These are phyloP conservation scores for Pegoplata infirma DNA, from an alignment of 2,888 invertebrate genomes.

Conservation along the genomic window DNA sequence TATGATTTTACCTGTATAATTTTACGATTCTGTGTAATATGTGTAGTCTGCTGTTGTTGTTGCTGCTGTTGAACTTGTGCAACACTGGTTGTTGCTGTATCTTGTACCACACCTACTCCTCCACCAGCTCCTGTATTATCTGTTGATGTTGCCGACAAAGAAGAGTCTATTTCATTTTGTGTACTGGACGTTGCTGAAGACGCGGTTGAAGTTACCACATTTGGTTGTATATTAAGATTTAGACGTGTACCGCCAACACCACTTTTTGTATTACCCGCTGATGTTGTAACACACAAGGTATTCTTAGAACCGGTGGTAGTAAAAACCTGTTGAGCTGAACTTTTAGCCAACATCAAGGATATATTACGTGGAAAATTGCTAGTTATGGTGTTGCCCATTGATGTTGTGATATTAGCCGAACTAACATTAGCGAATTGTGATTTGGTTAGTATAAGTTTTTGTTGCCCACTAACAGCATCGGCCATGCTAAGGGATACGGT, in stretches of 20 bases:
- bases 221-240: constrained; percentile 50
- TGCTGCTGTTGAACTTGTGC: constrained; percentile 17
- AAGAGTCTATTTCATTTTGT: constrained; percentile 38
- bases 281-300: constrained; percentile 52
- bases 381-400: constrained; percentile 49
- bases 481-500: constrained; percentile 54
- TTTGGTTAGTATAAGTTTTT: constrained; percentile 57
- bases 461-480: constrained; percentile 52
- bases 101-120: constrained; percentile 6
- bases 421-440: constrained; percentile 58
- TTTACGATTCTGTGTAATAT: constrained; percentile 57
- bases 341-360: constrained; percentile 58
- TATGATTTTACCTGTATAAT: constrained; percentile 4
- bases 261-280: constrained; percentile 46
- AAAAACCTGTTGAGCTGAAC: constrained; percentile 53
- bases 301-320: constrained; percentile 52
- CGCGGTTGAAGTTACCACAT: constrained; percentile 14
- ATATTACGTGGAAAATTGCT: constrained; percentile 57
- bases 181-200: neutral
- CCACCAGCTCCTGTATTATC: neutral
- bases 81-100: neutral
- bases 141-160: neutral
- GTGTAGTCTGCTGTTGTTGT: constrained; percentile 38
- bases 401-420: constrained; percentile 37
- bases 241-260: constrained; percentile 34